Base-by-base conservation (phyloP, 1,140 invertebrate genomes). In the Cotesia glomerata region DNA sequence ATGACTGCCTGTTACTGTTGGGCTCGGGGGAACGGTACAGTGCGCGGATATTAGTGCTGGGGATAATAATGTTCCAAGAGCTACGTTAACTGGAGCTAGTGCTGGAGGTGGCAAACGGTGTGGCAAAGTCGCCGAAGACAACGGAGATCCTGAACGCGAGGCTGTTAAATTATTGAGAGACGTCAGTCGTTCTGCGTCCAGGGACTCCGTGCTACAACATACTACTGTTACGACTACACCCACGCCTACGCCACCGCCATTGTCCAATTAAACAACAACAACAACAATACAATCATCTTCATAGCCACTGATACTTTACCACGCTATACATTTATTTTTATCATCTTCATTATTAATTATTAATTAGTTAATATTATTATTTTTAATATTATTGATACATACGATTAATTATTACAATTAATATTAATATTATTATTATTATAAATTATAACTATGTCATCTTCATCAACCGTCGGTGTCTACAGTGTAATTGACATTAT, bases 141-240 rank as follows among this genome's bases (percentile, higher is more conserved):
- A 76, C 77, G 74, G 62, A 54, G 69, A 67, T 68, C 88, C 89
- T 76, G 91, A 92, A 84, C 89, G 90, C 79, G 91, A 91, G 81
- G 91, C 90, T 77, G 90, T 92, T 69, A 92, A 90, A 49, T 84
- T 92, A 80, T 83, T 92, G 72, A 88, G 90, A 78, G 89, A 90
- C 73, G 90, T 91, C 80, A 91, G 90, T 81, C 90, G 91, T 82
- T 91, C 91, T 77, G 91, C 91, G 78, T 92, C 90, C 75, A 88
- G 90, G 75, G 91, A 92, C 84, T 91, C 90, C 81, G 87, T 91
- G 78, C 87, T 91, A 14, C 87, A 58, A 9, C 18, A 88, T 73
- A 86, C 83, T 51, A 84, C 83, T 32, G 78, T 83, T 51, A 85
- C 84, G 13, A 81, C 85, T 75, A 84, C 83, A 45, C 80, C 85